Percentiles rank a stretch among this genome's conserved stretches.
These are phyloP conservation scores for Pantherophis alleghaniensis DNA, from an alignment of 2,797 vertebrate species.

Conservation along the genomic window DNA sequence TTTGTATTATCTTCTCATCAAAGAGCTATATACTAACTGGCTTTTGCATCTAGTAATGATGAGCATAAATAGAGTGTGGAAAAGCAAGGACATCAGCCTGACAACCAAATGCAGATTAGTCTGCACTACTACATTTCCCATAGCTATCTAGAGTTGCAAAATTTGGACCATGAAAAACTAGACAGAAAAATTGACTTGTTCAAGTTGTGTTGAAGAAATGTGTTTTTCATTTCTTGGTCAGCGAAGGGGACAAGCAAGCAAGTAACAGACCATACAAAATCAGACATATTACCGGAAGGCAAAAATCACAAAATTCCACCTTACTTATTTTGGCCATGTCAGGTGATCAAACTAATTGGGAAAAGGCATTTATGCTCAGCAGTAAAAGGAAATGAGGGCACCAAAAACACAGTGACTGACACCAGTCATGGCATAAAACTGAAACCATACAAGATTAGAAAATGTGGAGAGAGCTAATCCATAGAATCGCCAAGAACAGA, in stretches of 20 bases:
- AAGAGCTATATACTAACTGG: not conserved
- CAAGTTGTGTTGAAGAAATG: not conserved
- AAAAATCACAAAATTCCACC: not conserved
- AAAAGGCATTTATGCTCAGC: not conserved
- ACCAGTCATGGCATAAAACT: not conserved
- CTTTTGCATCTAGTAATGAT: not conserved
- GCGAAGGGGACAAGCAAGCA: not conserved
- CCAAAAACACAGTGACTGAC: not conserved
- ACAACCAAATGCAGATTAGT: not conserved
- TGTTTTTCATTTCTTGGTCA: not conserved
- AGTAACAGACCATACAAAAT: not conserved
- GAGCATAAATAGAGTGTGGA: not conserved
- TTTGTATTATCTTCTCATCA: not conserved
- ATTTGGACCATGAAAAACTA: not conserved
- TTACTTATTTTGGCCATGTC: not conserved
- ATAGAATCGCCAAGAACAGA: not conserved
- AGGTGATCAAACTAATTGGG: not conserved
- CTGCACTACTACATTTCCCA: not conserved
- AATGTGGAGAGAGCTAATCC: not conserved
- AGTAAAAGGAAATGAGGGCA: not conserved
- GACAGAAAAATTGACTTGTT: not conserved
- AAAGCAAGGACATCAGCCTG: not conserved
- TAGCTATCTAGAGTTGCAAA: not conserved
- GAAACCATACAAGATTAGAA: not conserved
- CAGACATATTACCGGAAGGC: not conserved